phyloP scores from a whole-genome alignment of 2,888 invertebrate genomes.

The Ophion costatus region DNA sequence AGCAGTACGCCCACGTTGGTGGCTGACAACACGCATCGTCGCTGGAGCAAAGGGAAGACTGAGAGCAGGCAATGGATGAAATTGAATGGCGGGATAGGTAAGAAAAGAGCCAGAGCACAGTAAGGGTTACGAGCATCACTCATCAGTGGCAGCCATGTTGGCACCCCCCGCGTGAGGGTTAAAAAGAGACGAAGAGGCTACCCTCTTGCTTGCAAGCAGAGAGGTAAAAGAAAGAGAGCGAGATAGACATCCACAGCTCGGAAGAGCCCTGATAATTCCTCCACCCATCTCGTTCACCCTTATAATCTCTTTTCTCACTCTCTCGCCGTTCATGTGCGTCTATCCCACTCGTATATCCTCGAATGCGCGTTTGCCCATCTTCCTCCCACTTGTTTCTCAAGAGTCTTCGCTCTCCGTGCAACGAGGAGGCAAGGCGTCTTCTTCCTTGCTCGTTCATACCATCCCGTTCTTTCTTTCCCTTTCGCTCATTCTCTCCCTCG shows the following conservation, averaged over 20 bases:
- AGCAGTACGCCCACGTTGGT: constrained; percentile 26
- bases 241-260: constrained; percentile 56
- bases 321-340: constrained; percentile 62
- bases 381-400: constrained; percentile 52
- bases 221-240: constrained; percentile 22
- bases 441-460: constrained; percentile 54
- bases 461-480: constrained; percentile 41
- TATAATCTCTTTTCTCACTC: constrained; percentile 77
- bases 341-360: constrained; percentile 60
- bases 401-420: constrained; percentile 30
- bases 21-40: constrained; percentile 29
- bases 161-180: constrained; percentile 68
- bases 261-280: constrained; percentile 82
- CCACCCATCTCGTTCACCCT: constrained; percentile 70
- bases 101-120: constrained; percentile 58
- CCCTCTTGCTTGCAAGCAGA: constrained; percentile 54
- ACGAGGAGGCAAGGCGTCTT: constrained; percentile 55
- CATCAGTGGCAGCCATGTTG: constrained; percentile 83
- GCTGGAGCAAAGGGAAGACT: constrained; percentile 14
- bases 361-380: constrained; percentile 50
- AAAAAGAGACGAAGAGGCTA: constrained; percentile 43
- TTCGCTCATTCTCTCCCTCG: constrained; percentile 55
- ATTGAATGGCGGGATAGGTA: constrained; percentile 27
- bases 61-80: constrained; percentile 6
- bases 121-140: constrained; percentile 83